Percentiles rank a stretch among this genome's conserved stretches.
phyloP scores from a whole-genome alignment of 1,140 invertebrate genomes.

The Hormaphis cornu region DNA sequence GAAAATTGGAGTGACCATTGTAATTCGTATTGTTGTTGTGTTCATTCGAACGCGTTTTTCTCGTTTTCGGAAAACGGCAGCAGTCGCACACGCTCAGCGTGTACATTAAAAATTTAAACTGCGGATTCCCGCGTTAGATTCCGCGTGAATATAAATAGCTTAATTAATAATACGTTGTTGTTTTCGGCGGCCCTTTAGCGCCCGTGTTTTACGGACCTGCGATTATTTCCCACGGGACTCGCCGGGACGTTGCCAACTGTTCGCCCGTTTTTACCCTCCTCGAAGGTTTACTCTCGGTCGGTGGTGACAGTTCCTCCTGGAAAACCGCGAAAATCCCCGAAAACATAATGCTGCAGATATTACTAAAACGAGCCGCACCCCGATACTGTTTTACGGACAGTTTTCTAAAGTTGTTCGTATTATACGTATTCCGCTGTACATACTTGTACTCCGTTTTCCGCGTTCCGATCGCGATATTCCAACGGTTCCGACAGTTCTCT shows the following conservation, averaged over 20 bases:
- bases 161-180: constrained; percentile 17
- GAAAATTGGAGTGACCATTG: not conserved
- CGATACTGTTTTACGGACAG: no score
- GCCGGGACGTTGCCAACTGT: not conserved
- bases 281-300: not conserved
- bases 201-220: not conserved
- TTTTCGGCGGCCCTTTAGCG: not conserved
- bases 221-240: constrained; percentile 27
- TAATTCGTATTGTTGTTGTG: not conserved
- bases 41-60: not conserved
- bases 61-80: not conserved
- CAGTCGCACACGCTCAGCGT: no score
- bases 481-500: no score
- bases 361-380: no score
- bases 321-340: no score
- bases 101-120: not conserved
- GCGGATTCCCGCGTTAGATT: not conserved
- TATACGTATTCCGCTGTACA: no score
- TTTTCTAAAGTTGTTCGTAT: no score
- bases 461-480: no score
- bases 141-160: constrained; percentile 27
- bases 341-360: no score
- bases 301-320: no score
- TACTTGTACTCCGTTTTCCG: no score
- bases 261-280: not conserved